Evolutionary conservation across 2,113 vertebrate species (phyloP), one percentile per base, ranked within the genome.

Genomic region (Cathartes aura): DNA sequence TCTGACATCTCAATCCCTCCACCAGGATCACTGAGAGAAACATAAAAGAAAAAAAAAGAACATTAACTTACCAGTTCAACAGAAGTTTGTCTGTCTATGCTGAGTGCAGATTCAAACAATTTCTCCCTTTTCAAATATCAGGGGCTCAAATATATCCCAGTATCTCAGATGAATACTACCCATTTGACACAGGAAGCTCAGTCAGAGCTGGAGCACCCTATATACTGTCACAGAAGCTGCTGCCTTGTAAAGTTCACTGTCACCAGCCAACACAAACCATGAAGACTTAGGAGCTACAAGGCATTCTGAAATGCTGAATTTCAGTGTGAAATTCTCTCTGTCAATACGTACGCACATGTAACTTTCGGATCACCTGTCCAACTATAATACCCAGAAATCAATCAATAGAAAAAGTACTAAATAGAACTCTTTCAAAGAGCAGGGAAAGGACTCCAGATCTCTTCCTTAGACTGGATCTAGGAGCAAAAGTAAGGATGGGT

Each of bases 1-100:
- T 99, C 99, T 83, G 99, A 98, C 99, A 99, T 99, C 97, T 99
- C 99, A 58, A 99, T 99, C 91, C 99, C 99, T 98, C 99, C 99
- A 91, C 99, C 99, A 91, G 99, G 99, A 87, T 99, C 99, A 94
- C 99, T 99, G 93, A 47, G 58, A 72, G 56, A 96, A 91, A 96
- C 47, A 92, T 15, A 18, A 40, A 40, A 80, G 74, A 43, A 17
- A 43, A 17, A 19, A 62, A 3, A 78, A 21, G 5, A 70, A 29
- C 4, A 82, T 96, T 82, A 96, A 42, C 14, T 15, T 52, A 63
- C 8, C 24, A 67, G 22, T 87, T 59, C 42, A 89, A 91, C 10
- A 36, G 7, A 63, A 88, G 15, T 36, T 53, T 12, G 19, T 40
- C 43, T 53, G 12, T 38, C 34, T 59, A 40, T 0, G 1, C 8